These are phyloP conservation scores for Galerucella pusilla DNA, from an alignment of 2,888 invertebrate species.

Conservation along the genomic window DNA sequence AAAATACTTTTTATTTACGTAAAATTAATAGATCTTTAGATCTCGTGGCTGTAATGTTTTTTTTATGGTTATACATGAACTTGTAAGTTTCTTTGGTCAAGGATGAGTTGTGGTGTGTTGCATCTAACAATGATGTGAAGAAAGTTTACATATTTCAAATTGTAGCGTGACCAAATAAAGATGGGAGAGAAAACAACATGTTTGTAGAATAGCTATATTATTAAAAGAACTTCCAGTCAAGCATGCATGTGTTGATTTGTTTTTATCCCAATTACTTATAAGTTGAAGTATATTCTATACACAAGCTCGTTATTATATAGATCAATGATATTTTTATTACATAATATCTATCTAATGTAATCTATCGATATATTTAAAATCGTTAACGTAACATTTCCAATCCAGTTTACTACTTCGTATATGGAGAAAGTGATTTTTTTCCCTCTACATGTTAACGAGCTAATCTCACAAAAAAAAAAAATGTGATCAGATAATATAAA, in stretches of 20 bases:
- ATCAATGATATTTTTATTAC: background rate
- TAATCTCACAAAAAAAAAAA: background rate
- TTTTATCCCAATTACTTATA: too few species aligned
- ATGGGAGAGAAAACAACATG: background rate
- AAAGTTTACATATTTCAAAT: conserved; percentile 4
- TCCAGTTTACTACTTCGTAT: conserved; percentile 7
- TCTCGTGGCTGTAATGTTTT: background rate
- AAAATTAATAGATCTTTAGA: too few species aligned
- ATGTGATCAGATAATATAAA: too few species aligned
- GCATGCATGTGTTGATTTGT: background rate
- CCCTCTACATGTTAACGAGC: background rate
- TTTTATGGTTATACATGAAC: conserved; percentile 7
- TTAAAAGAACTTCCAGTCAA: background rate
- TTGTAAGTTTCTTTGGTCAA: background rate
- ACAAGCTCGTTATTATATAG: background rate
- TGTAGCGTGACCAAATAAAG: background rate
- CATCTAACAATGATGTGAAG: conserved; percentile 7
- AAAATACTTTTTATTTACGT: background rate
- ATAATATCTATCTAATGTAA: background rate
- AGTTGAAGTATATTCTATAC: background rate
- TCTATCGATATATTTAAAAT: conserved; percentile 1
- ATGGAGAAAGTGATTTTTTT: conserved; percentile 15
- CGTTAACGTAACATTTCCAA: conserved; percentile 7
- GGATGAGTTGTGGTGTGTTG: conserved; percentile 1
- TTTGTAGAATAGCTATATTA: background rate